Conservation (phyloP, 2,888 invertebrate species). For the Cheilosia impressa region DNA sequence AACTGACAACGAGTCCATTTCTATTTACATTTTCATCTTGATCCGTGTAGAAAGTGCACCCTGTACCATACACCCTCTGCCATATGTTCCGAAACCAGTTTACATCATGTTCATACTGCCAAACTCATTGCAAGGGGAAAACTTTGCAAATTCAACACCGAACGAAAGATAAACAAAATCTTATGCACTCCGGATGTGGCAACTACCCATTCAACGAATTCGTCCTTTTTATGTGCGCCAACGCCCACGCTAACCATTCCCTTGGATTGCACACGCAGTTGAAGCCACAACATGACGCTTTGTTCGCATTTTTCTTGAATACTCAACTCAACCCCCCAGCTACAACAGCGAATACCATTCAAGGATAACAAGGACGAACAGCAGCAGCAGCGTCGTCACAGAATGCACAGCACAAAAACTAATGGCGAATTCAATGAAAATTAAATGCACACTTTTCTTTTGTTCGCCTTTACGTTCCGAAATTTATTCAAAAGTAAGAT, state of each 20-base stretch:
- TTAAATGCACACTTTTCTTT: constrained; percentile 75
- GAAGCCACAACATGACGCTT: constrained; percentile 55
- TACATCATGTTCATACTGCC: constrained; percentile 46
- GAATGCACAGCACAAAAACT: constrained; percentile 53
- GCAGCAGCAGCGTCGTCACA: constrained; percentile 28
- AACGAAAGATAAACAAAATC: constrained; percentile 62
- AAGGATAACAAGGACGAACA: constrained; percentile 69
- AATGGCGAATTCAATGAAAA: constrained; percentile 73
- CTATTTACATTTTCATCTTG: constrained; percentile 24
- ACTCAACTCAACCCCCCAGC: constrained; percentile 32
- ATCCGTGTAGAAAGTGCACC: constrained; percentile 14
- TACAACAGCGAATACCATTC: constrained; percentile 47
- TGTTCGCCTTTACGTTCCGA: constrained; percentile 71
- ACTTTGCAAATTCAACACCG: constrained; percentile 50
- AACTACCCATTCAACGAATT: constrained; percentile 37
- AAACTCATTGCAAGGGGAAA: constrained; percentile 10
- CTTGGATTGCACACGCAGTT: constrained; percentile 49
- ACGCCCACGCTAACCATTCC: background rate
- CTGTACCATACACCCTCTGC: background rate
- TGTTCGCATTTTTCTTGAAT: constrained; percentile 69
- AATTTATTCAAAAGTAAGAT: constrained; percentile 75
- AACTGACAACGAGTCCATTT: background rate
- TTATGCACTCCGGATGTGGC: constrained; percentile 56
- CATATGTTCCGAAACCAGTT: constrained; percentile 48
- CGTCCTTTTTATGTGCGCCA: constrained; percentile 9